Evolutionary conservation across 2,888 invertebrate genomes (phyloP).

Genomic region (Leucophora obtusa): DNA sequence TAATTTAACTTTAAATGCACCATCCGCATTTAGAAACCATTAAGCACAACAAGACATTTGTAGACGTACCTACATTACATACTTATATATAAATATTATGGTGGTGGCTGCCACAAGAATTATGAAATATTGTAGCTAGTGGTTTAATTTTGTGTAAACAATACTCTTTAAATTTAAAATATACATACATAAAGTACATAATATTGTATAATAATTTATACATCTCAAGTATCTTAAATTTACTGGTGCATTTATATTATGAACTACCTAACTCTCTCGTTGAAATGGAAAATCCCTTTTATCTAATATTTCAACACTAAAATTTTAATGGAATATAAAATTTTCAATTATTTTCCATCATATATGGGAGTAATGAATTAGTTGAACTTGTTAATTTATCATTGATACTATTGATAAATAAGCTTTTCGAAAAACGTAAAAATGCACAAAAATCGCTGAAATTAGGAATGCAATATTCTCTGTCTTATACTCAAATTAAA

Average conservation of each 20-base stretch:
- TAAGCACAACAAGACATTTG: constrained; percentile 32
- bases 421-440: too few relatives aligned
- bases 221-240: constrained; percentile 44
- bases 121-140: constrained; percentile 49
- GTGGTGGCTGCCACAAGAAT: constrained; percentile 52
- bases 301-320: constrained; percentile 47
- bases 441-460: too few relatives aligned
- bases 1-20: constrained; percentile 13
- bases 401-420: too few relatives aligned
- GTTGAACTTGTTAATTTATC: too few relatives aligned
- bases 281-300: constrained; percentile 1
- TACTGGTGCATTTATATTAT: background rate
- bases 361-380: too few relatives aligned
- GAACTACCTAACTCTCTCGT: background rate
- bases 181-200: background rate
- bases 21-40: constrained; percentile 34
- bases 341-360: too few relatives aligned
- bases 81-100: background rate
- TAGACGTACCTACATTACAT: too few relatives aligned
- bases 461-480: too few relatives aligned
- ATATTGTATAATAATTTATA: background rate
- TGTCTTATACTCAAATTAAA: too few relatives aligned
- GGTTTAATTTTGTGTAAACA: constrained; percentile 48
- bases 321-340: background rate
- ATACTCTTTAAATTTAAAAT: constrained; percentile 31